These are phyloP conservation scores for Anhinga rufa DNA, from an alignment of 2,113 vertebrate genomes.

Conservation along the genomic window DNA sequence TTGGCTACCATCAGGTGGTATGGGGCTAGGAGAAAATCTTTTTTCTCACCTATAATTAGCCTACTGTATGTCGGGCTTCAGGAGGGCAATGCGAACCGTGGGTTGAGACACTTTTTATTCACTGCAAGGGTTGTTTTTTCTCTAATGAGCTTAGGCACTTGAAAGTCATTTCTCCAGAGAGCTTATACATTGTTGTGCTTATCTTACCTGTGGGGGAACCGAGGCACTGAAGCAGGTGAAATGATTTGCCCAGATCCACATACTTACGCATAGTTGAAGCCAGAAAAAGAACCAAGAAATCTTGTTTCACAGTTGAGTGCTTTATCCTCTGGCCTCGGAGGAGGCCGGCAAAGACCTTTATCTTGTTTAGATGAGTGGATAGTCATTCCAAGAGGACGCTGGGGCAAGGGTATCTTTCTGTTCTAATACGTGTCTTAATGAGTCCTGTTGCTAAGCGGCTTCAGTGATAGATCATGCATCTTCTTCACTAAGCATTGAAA, in stretches of 20 bases:
- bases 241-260: neutral
- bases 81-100: neutral
- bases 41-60: neutral
- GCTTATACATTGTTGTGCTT: neutral
- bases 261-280: neutral
- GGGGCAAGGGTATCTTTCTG: slow-evolving; percentile 29
- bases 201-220: slow-evolving; percentile 42
- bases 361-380: slow-evolving; percentile 47
- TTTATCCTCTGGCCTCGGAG: slow-evolving; percentile 29
- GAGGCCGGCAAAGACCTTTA: slow-evolving; percentile 32
- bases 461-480: slow-evolving; percentile 17
- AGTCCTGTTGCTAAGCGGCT: slow-evolving; percentile 34
- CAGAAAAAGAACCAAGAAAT: slow-evolving; percentile 34
- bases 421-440: slow-evolving; percentile 11
- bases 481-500: slow-evolving; percentile 42
- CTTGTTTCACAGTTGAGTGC: slow-evolving; percentile 42
- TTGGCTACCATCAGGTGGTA: neutral
- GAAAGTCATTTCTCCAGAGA: slow-evolving; percentile 19
- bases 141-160: slow-evolving; percentile 17
- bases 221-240: slow-evolving; percentile 40
- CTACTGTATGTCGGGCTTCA: neutral
- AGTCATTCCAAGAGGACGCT: neutral
- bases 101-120: neutral
- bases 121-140: neutral
- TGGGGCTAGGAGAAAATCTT: neutral